Evolutionary conservation across 1,140 invertebrate genomes (phyloP).

Genomic region (Drosophila lowei): DNA sequence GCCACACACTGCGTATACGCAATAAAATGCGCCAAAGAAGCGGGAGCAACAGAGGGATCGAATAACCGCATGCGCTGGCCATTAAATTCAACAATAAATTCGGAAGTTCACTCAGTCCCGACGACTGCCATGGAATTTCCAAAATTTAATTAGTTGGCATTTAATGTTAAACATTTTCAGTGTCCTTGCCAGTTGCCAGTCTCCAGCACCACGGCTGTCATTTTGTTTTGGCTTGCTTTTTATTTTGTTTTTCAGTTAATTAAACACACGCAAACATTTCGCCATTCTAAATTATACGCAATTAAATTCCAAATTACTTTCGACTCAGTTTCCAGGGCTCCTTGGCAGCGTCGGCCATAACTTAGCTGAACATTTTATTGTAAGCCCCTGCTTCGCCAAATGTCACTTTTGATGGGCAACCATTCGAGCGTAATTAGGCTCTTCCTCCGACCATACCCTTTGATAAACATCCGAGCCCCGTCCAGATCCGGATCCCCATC

Average conservation of each 20-base stretch:
- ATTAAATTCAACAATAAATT: slow-evolving; percentile 81
- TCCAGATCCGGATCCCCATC: background rate
- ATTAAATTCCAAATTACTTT: slow-evolving; percentile 80
- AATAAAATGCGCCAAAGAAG: slow-evolving; percentile 58
- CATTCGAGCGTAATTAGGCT: slow-evolving; percentile 41
- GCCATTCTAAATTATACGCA: slow-evolving; percentile 77
- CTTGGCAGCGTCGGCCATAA: slow-evolving; percentile 58
- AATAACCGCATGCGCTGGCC: slow-evolving; percentile 62
- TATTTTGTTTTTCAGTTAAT: slow-evolving; percentile 78
- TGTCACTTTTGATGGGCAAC: slow-evolving; percentile 71
- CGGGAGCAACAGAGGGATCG: slow-evolving; percentile 24
- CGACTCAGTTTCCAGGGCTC: slow-evolving; percentile 53
- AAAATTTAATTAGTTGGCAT: slow-evolving; percentile 80
- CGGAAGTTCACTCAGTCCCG: slow-evolving; percentile 25
- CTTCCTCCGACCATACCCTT: background rate
- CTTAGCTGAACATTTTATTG: slow-evolving; percentile 77
- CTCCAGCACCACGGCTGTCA: slow-evolving; percentile 33
- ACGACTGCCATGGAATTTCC: slow-evolving; percentile 53
- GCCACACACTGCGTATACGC: slow-evolving; percentile 74
- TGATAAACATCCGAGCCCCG: background rate
- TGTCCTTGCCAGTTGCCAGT: slow-evolving; percentile 14
- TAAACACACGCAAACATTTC: slow-evolving; percentile 78
- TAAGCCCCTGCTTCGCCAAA: slow-evolving; percentile 67
- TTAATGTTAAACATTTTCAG: slow-evolving; percentile 75
- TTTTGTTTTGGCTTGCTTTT: slow-evolving; percentile 42